Evolutionary conservation across 2,113 vertebrate genomes (phyloP), one percentile per base, ranked within the genome.

Genomic region (Drymodes brunneopygia): DNA sequence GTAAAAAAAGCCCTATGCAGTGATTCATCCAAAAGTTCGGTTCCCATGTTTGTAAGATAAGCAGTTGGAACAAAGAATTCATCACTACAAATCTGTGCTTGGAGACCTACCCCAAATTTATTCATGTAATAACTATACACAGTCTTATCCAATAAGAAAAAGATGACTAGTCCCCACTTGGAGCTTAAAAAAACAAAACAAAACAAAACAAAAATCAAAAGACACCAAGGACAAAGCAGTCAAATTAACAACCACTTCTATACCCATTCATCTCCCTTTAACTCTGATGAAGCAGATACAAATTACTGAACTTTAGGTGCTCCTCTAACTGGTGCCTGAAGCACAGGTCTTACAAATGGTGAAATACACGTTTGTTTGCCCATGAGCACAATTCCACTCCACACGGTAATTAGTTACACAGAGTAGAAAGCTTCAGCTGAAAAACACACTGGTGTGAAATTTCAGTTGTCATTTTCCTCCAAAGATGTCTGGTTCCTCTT

Each of bases 321-420:
- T 16, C 27, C 57, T 81, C 12, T 20, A 50, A n/a, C 38, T 18
- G 35, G 42, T 71, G 62, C 47, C 72, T 36, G 53, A 70, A 71
- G 44, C 81, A 78, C 14, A 47, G 16, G 48, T 40, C 45, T 38
- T 21, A 44, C 16, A 57, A 77, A 28, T 1, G 23, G 48, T 48
- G 45, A 73, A 57, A 42, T 6, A 33, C 12, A 22, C 0, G 0
- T 21, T 23, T 0, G 0, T 21, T 23, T 29, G 18, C 8, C 50
- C 40, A 18, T 1, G 17, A 74, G 48, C 58, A 67, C 27, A 62
- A 69, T 35, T 31, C 27, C 57, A 19, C 44, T 62, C 36, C 27
- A 44, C 24, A 40, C 6, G 20, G 58, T 1, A 18, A 12, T 25
- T 6, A 51, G 17, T 45, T 51, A 47, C 31, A 72, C 19, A 56